Base-by-base conservation (phyloP, 2,888 invertebrate genomes). In the Polymixis flavicincta region DNA sequence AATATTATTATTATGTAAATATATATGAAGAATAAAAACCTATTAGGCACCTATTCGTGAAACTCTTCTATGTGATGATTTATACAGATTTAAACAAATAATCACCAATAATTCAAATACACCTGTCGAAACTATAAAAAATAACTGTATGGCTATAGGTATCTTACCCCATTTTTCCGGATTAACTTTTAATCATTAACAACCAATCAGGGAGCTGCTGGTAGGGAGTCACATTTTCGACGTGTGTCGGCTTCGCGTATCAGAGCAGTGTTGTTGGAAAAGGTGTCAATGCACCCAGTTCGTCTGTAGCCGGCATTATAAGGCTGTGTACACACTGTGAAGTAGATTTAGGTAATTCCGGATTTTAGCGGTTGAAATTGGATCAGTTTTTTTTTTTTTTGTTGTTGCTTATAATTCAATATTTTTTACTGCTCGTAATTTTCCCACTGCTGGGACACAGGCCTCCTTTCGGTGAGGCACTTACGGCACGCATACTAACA, bases 111-210 rank as follows among this genome's bases (percentile, higher is more conserved):
- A 57, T 59, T 32, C 5, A 1, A 22, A 32, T 32, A 32, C 3
- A 59, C 9, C 1, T 22, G 22, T 32, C 2, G 32, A 13, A 32
- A 11, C 19, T 4, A 1, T 28, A 5, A 55, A 45, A 42, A n/a
- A 48, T 0, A 19, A 19, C 8, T 17, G 48, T 50, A 22, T 14
- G 4, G 45, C 22, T 66, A 1, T 28, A n/a, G n/a, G n/a, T n/a
- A 65, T n/a, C 78, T 85, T 77, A 86, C 86, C 81, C 66, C 86
- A 86, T 86, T 65, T 42, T 81, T 68, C 19, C n/a, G 17, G 28
- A 52, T 71, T 13, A 54, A 37, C 13, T 64, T 63, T 54, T 22
- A 54, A 32, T 60, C 52, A 19, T 13, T n/a, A 82, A 32, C 73
- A 74, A 48, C 22, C 77, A 76, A 72, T 63, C 55, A 73, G 19